Conservation (phyloP, 2,113 vertebrate species). For the Amia ocellicauda region DNA sequence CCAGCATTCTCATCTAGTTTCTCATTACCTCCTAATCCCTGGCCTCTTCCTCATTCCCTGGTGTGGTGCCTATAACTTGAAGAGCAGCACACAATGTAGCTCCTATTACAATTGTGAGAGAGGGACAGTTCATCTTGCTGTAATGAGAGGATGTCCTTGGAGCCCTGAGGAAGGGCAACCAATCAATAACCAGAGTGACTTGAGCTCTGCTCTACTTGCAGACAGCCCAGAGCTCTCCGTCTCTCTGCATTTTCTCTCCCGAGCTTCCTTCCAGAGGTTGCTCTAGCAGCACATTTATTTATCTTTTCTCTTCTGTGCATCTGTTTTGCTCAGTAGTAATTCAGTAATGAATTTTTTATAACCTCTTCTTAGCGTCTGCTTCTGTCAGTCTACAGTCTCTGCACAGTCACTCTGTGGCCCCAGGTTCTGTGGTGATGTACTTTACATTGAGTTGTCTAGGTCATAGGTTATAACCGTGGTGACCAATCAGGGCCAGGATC, state of each 20-base stretch:
- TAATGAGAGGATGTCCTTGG: background rate
- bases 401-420: background rate
- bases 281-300: background rate
- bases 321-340: background rate
- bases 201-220: background rate
- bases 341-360: constrained; percentile 1
- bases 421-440: no score
- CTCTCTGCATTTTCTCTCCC: background rate
- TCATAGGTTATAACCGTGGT: no score
- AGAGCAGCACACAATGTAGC: background rate
- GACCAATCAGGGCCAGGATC: no score
- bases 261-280: background rate
- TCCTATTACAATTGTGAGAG: background rate
- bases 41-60: background rate
- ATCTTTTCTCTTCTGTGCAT: background rate
- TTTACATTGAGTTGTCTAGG: no score
- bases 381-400: background rate
- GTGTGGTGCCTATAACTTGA: background rate
- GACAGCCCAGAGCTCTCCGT: background rate
- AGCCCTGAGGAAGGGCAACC: background rate
- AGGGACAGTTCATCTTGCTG: background rate
- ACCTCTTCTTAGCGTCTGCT: background rate
- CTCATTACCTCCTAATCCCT: background rate
- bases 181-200: background rate
- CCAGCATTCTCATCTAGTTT: background rate